Evolutionary conservation across 1,140 invertebrate genomes (phyloP).

Genomic region (Bemisia tabaci): DNA sequence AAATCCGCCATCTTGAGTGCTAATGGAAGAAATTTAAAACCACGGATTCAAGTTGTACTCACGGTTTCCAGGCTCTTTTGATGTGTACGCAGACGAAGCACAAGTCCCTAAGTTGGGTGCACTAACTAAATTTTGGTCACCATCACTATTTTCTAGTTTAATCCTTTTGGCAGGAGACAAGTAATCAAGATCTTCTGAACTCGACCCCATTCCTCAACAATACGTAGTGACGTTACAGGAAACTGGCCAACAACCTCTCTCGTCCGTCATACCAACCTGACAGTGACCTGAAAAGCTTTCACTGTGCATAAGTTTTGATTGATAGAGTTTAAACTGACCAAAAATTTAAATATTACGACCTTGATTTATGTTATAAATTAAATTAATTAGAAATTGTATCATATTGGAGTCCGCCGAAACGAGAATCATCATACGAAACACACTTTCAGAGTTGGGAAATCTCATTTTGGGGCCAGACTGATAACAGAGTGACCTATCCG

Average conservation of each 20-base stretch:
- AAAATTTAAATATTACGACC: no score
- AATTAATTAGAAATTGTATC: no score
- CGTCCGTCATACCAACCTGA: not conserved
- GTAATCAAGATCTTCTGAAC: constrained; percentile 6
- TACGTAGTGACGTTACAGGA: not conserved
- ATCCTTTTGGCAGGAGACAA: constrained; percentile 10
- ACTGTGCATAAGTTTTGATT: no score
- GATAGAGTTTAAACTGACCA: no score
- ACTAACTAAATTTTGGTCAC: not conserved
- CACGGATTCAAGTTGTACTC: not conserved
- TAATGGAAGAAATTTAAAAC: constrained; percentile 3
- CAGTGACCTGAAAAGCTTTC: no score
- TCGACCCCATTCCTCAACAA: constrained; percentile 8
- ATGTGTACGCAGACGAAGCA: not conserved
- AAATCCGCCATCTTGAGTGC: constrained; percentile 9
- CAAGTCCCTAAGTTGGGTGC: not conserved
- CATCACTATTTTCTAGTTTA: constrained; percentile 11
- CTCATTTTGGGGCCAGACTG: no score
- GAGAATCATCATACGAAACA: no score
- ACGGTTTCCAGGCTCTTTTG: not conserved
- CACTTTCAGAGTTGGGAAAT: no score
- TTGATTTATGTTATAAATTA: no score
- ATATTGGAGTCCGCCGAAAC: no score
- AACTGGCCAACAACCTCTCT: not conserved
- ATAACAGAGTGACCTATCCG: no score